Evolutionary conservation across 92 coral and sea anemone genomes (phyloP), one percentile per base, ranked within the genome.

Genomic region (Desmophyllum pertusum): DNA sequence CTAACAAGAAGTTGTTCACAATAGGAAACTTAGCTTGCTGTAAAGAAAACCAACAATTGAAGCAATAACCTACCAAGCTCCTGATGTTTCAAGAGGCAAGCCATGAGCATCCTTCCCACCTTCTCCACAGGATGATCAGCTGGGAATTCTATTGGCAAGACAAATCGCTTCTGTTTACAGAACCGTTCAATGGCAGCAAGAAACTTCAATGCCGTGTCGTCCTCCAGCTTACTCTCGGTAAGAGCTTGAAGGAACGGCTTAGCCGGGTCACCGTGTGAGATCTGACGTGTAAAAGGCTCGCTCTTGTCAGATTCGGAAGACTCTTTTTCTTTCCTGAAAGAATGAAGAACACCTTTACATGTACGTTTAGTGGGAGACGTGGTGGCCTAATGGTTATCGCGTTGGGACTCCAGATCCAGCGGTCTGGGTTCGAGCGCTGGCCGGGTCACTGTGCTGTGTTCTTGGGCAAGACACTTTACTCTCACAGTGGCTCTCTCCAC

Each of bases 51-150:
- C n/a, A n/a, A n/a, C n/a, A n/a, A n/a, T n/a, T n/a, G n/a, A n/a
- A n/a, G n/a, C n/a, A n/a, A n/a, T n/a, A 14, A 72, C 77, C 18
- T 66, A 96, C 98, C 98, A 30, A 96, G 91, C 61, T 96, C 99
- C 21, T 92, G 98, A 67, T 96, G 99, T 74, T 96, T 96, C 76
- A 96, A 79, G 64, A 96, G 86, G 80, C 99, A 96, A 48, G 94
- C 92, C 92, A 94, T 91, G 40, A 96, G 86, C 75, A 92, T 75
- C 27, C 98, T 75, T 51, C 98, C 98, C 50, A 90, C 98, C 55
- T 94, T 95, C 93, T 96, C 99, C 17, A 96, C 98, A 0, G 99
- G 99, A 43, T 96, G 99, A 74, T 96, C 99, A 43, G 93, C 89
- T 52, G 95, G 92, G 81, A 94, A 96, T 55, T 96, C 99, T 18